Conservation (phyloP, 2,888 invertebrate genomes). For the Dicycla oo region DNA sequence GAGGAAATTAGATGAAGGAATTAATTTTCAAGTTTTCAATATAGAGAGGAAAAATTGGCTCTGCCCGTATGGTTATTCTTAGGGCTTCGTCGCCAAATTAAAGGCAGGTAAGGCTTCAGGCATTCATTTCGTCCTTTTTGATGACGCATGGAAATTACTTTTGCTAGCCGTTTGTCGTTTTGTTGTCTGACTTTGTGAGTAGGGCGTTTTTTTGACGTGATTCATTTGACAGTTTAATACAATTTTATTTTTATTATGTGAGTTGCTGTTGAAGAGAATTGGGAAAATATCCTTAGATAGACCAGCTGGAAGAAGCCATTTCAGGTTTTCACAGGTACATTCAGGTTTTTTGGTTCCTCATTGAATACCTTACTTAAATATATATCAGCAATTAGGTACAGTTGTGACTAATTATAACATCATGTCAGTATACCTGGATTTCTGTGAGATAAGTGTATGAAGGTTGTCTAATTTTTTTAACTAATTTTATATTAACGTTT, state of each 20-base stretch:
- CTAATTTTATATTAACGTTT: no score
- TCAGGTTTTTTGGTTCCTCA: not conserved
- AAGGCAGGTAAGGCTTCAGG: constrained; percentile 78
- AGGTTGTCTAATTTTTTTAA: no score
- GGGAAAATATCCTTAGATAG: not conserved
- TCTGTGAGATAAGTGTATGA: no score
- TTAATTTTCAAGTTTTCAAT: constrained; percentile 90
- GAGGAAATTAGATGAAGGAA: constrained; percentile 87
- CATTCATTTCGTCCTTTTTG: constrained; percentile 30
- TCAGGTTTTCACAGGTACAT: not conserved
- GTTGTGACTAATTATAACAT: no score
- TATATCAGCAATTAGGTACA: no score
- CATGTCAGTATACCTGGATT: no score
- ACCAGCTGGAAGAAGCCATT: not conserved
- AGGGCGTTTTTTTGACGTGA: not conserved
- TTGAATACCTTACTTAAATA: no score
- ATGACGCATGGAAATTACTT: constrained; percentile 43
- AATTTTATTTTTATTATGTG: not conserved
- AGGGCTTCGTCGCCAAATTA: constrained; percentile 79
- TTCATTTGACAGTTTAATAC: not conserved
- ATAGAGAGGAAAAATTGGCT: constrained; percentile 83
- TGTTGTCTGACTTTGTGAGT: not conserved
- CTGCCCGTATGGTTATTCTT: constrained; percentile 70
- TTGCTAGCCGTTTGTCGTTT: constrained; percentile 10
- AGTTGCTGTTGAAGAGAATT: not conserved